Evolutionary conservation across 2,797 vertebrate genomes (phyloP).

Genomic region (Octomys mimax): DNA sequence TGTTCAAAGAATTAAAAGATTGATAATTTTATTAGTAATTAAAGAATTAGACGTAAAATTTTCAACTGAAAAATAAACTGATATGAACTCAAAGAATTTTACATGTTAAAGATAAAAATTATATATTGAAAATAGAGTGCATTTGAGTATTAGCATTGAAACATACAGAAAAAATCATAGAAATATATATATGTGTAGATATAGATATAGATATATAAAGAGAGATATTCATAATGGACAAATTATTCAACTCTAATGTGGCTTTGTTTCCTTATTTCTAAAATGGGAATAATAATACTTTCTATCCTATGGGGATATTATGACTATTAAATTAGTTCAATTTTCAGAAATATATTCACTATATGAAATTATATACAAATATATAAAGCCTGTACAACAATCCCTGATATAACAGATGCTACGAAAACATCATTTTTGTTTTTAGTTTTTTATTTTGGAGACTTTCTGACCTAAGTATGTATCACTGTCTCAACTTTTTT

Average conservation of each 20-base stretch:
- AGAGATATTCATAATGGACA: neutral
- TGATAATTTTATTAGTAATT: neutral
- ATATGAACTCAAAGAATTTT: slow-evolving; percentile 52
- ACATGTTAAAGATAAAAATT: neutral
- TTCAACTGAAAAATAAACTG: neutral
- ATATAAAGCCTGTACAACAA: neutral
- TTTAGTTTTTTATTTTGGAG: neutral
- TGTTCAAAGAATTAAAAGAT: slow-evolving; percentile 1
- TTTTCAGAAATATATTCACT: neutral
- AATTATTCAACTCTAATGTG: neutral
- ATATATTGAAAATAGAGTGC: neutral
- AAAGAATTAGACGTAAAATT: slow-evolving; percentile 58
- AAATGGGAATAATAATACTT: neutral
- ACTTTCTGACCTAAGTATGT: neutral
- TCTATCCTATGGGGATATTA: neutral
- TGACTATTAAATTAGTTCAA: slow-evolving; percentile 36
- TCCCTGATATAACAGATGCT: neutral
- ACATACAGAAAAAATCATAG: neutral
- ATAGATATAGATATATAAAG: neutral
- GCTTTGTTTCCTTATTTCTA: slow-evolving; percentile 28
- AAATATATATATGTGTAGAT: neutral
- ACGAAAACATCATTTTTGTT: neutral
- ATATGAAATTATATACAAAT: neutral
- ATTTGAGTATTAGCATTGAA: slow-evolving; percentile 12
- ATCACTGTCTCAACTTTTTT: neutral